Base-by-base conservation (phyloP, 2,797 vertebrate genomes). In the Schizopygopsis pylzovi region DNA sequence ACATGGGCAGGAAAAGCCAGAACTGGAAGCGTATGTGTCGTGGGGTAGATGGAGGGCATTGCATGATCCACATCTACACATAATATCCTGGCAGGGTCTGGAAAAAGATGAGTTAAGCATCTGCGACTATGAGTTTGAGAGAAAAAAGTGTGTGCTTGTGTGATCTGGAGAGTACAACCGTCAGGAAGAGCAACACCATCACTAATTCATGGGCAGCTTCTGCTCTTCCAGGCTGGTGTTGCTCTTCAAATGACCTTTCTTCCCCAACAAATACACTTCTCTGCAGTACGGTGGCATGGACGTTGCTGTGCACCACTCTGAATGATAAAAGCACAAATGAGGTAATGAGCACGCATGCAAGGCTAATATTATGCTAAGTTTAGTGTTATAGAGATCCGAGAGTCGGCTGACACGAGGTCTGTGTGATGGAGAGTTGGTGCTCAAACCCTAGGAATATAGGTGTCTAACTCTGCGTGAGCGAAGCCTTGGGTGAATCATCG, bases 121-220 rank as follows among this genome's bases (percentile, higher is more conserved):
- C 59, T 54, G 43, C 28, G 20, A 76, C 52, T 77, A 22, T 33
- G 54, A 65, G 79, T 86, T 78, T 76, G 68, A 73, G 67, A 67
- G 41, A 68, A 65, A 33, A 59, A 71, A 56, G 52, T 76, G 70
- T 80, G 67, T 76, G 70, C 10, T 33, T 56, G 67, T 65, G 56
- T 25, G 73, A 65, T 33, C 54, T 87, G 81, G 86, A 87, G 77
- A 59, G 88, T 79, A 54, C 67, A 52, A 13, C 85, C 85, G 89
- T 89, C 86, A 86, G 91, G 81, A 88, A 88, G 88, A 93, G 90
- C 84, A 92, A 91, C 90, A 91, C 81, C 85, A 94, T 95, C 88
- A 94, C 91, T 93, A 93, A 95, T 95, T 95, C 91, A 95, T 94
- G 76, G 82, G 81, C 89, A 90, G 78, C 86, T 90, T 93, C 79